Evolutionary conservation across 2,888 invertebrate genomes (phyloP).

Genomic region (Brassicogethes aeneus): DNA sequence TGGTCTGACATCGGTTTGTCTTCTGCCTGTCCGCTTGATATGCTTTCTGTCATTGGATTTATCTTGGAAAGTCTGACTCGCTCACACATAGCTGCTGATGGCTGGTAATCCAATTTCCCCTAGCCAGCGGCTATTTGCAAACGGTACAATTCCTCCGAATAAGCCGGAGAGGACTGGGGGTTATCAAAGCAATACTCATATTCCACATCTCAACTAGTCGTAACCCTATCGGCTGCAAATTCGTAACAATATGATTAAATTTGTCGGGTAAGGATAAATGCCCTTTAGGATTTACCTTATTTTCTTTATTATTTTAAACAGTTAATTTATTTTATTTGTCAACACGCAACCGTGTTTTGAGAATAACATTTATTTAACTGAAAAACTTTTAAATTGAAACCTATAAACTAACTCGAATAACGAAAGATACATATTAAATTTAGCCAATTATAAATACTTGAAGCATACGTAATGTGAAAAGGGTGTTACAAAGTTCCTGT

Average conservation of each 20-base stretch:
- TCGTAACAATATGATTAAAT: background rate
- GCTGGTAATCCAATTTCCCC: constrained; percentile 28
- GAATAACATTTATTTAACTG: no score
- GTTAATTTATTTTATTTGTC: no score
- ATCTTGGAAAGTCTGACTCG: constrained; percentile 12
- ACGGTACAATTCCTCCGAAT: constrained; percentile 20
- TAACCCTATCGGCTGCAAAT: background rate
- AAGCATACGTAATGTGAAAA: no score
- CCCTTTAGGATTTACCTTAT: background rate
- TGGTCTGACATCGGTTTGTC: constrained; percentile 20
- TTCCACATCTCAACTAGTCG: constrained; percentile 7
- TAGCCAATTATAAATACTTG: no score
- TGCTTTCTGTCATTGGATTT: constrained; percentile 15
- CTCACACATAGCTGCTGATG: constrained; percentile 19
- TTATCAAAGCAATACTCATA: constrained; percentile 14
- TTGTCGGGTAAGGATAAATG: background rate
- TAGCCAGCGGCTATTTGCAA: constrained; percentile 29
- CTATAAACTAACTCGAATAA: no score
- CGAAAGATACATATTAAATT: no score
- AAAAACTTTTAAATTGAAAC: no score
- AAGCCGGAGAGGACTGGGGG: constrained; percentile 14
- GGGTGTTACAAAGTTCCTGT: no score
- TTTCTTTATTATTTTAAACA: no score
- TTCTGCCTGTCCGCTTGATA: constrained; percentile 19
- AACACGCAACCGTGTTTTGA: no score